Evolutionary conservation across 2,113 vertebrate species (phyloP).

Genomic region (Oreocharis arfaki): DNA sequence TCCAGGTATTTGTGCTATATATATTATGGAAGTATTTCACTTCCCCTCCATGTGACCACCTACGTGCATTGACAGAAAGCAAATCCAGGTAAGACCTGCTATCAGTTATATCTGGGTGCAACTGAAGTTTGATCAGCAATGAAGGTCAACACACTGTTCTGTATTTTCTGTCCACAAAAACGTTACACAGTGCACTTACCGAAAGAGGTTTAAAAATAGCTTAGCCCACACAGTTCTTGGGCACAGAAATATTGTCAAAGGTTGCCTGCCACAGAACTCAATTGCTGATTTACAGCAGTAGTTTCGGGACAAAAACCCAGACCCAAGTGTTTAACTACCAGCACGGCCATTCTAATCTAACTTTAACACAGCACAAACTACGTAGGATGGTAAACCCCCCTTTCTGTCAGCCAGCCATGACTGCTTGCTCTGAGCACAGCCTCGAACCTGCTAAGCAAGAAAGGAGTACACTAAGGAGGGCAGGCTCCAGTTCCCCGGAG

Average conservation of each 20-base stretch:
- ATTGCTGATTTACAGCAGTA: not conserved
- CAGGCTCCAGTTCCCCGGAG: not conserved
- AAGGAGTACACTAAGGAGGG: not conserved
- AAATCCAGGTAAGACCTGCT: constrained; percentile 23
- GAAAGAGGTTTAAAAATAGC: not conserved
- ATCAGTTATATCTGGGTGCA: not conserved
- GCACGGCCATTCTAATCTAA: not conserved
- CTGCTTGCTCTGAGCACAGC: not conserved
- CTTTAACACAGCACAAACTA: not conserved
- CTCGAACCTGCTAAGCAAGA: constrained; percentile 5
- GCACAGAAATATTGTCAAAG: not conserved
- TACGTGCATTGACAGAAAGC: not conserved
- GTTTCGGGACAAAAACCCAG: constrained; percentile 15
- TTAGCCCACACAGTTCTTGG: not conserved
- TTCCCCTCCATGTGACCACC: not conserved
- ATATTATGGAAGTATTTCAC: not conserved
- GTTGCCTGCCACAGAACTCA: not conserved
- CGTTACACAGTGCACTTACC: not conserved
- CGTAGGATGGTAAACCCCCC: not conserved
- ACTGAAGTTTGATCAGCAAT: constrained; percentile 11
- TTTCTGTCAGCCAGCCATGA: not conserved
- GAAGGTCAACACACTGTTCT: not conserved
- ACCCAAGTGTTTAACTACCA: constrained; percentile 4
- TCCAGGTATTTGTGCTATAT: not conserved
- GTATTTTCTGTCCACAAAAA: constrained; percentile 17